These are phyloP conservation scores for Noctuana brunneofusca DNA, from an alignment of 2,888 invertebrate genomes.

Conservation along the genomic window DNA sequence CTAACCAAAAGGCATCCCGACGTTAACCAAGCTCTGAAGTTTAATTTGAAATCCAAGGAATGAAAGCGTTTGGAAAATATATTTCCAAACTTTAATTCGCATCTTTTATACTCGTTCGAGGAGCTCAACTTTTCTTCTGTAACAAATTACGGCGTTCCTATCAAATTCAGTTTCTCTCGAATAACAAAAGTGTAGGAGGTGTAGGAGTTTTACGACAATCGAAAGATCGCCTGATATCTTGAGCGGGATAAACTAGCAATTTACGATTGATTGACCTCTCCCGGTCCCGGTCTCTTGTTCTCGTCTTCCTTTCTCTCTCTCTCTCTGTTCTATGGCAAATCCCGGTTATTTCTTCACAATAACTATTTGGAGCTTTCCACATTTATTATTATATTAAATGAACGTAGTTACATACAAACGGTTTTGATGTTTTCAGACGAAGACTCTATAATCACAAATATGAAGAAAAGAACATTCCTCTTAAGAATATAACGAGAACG, in stretches of 20 bases:
- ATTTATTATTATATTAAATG: too few relatives aligned
- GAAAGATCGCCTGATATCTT: conserved; percentile 27
- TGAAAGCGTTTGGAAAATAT: conserved; percentile 24
- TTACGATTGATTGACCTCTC: conserved; percentile 14
- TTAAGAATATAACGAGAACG: conserved; percentile 10
- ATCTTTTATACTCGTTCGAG: conserved; percentile 13
- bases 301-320: too few relatives aligned
- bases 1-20: conserved; percentile 2
- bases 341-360: too few relatives aligned
- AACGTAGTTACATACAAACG: not conserved
- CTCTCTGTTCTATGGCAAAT: too few relatives aligned
- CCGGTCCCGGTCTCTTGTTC: too few relatives aligned
- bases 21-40: not conserved
- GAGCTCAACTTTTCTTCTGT: conserved; percentile 28
- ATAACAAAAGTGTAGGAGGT: conserved; percentile 27
- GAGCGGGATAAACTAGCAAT: conserved; percentile 22
- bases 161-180: conserved; percentile 28
- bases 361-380: too few relatives aligned
- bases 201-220: conserved; percentile 28
- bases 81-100: conserved; percentile 24
- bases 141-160: conserved; percentile 27
- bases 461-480: not conserved
- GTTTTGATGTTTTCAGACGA: not conserved
- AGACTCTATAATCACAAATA: not conserved
- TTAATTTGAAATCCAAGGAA: conserved; percentile 21